Evolutionary conservation across 2,797 vertebrate genomes (phyloP), one percentile per base, ranked within the genome.

Genomic region (Serranus cabrilla): DNA sequence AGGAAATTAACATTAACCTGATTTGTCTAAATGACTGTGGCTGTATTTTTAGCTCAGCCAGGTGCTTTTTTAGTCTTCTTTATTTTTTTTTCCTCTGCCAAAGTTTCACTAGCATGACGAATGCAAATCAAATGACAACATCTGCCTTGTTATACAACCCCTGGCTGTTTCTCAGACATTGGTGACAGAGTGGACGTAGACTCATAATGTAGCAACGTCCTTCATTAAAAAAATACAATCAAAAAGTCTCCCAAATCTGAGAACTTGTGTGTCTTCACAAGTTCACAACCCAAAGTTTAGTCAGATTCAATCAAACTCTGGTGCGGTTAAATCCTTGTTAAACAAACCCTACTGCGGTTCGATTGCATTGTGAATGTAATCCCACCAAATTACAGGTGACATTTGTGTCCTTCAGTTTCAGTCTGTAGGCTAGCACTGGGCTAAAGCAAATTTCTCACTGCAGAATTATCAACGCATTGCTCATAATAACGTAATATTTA

Each of bases 11-110:
- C 34, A 56, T 68, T 71, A 76, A 67, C 61, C 46, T 51, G 31
- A 45, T 69, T 78, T 12, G 13, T 56, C 13, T 47, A 16, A 72
- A 62, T 76, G 37, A 51, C 17, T 40, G 47, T 1, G 14, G 23
- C 16, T 76, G 50, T 85, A 78, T 80, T 89, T 88, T 82, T 83
- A 80, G 74, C 16, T 14, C 47, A 68, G 20, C 71, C 69, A 77
- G 61, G 60, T 70, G 61, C 40, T 79, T 66, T 63, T 69, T 63
- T 25, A 57, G 20, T 39, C 17, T 58, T 65, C 55, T 27, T 42
- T 40, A 71, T 43, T 76, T 61, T 62, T 34, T 25, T n/a, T 45
- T 13, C 11, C 25, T 57, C n/a, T 14, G n/a, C n/a, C 71, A 27
- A 27, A 58, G 43, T 72, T 85, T 85, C 67, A 50, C 23, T 51